These are phyloP conservation scores for Microcebus griseorufus DNA, from an alignment of 2,113 vertebrate species.

Conservation along the genomic window DNA sequence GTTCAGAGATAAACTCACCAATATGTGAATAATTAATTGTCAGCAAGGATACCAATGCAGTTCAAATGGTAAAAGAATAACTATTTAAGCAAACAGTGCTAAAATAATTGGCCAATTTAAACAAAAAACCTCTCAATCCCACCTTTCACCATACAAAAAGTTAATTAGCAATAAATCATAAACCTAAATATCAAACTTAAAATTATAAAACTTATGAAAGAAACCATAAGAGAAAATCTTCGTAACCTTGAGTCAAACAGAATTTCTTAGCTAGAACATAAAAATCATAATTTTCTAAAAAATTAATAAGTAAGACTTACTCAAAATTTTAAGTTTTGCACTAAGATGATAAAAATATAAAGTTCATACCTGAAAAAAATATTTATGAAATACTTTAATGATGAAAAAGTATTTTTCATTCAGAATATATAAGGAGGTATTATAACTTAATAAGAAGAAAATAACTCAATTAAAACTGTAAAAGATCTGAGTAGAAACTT, in stretches of 20 bases:
- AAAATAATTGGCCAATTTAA: neutral
- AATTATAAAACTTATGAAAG: neutral
- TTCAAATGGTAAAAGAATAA: neutral
- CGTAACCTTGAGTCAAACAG: neutral
- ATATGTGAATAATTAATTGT: neutral
- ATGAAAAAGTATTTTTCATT: neutral
- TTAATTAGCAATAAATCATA: neutral
- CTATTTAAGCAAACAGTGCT: neutral
- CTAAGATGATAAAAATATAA: neutral
- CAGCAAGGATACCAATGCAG: neutral
- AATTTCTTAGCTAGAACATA: neutral
- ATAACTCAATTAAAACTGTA: neutral
- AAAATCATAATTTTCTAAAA: neutral
- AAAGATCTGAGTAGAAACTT: neutral
- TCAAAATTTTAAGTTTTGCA: neutral
- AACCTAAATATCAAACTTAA: neutral
- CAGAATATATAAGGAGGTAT: neutral
- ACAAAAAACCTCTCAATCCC: neutral
- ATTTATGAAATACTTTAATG: neutral
- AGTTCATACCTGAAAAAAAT: neutral
- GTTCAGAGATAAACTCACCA: neutral
- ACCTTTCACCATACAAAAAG: neutral
- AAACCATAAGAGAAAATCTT: neutral
- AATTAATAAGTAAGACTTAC: neutral
- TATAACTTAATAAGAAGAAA: neutral